Evolutionary conservation across 2,113 vertebrate species (phyloP).

Genomic region (Stomatorhinus ivindoensis): DNA sequence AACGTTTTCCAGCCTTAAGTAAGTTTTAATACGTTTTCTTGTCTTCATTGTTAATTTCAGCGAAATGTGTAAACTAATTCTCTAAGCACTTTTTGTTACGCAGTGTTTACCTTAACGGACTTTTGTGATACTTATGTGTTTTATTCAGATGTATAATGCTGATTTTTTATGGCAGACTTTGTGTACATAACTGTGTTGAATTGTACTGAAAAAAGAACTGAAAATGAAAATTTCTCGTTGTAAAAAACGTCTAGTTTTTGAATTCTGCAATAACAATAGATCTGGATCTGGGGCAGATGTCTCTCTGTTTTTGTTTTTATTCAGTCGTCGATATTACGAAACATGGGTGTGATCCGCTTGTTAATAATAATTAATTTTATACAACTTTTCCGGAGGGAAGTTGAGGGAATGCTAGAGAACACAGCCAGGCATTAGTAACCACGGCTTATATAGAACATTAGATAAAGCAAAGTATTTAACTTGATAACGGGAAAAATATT

Average conservation of each 20-base stretch:
- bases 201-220: not conserved
- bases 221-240: not conserved
- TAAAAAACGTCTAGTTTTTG: not conserved
- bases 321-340: not conserved
- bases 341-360: not conserved
- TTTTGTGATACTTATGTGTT: not conserved
- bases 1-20: not conserved
- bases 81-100: not conserved
- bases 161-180: not conserved
- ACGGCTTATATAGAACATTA: not conserved
- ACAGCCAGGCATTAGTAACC: not conserved
- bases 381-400: not conserved
- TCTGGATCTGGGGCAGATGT: not conserved
- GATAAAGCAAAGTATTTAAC: not conserved
- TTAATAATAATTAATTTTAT: not conserved
- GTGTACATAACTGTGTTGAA: not conserved
- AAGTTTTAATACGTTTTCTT: not conserved
- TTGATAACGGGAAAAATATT: not conserved
- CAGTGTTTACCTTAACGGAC: not conserved
- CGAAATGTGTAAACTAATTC: not conserved
- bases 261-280: not conserved
- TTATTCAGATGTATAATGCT: not conserved
- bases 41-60: not conserved
- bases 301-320: not conserved
- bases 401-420: not conserved